Conservation (phyloP, 2,888 invertebrate species). For the Lomographa bimaculata region DNA sequence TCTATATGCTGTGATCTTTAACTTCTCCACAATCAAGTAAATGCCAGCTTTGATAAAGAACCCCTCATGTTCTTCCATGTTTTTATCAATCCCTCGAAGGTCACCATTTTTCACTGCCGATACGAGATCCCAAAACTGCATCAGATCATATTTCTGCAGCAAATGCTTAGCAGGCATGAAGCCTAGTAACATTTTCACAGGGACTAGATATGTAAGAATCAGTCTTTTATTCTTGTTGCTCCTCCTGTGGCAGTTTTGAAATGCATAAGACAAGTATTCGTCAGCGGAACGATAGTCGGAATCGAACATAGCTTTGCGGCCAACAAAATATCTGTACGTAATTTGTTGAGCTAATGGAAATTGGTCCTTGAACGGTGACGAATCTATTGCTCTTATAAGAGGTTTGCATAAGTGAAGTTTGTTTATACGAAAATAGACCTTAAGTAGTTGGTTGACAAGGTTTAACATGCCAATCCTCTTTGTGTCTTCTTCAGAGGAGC, state of each 20-base stretch:
- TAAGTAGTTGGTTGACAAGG: slow-evolving; percentile 98
- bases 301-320: slow-evolving; percentile 99
- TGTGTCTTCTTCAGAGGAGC: slow-evolving; percentile 94
- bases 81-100: slow-evolving; percentile 90
- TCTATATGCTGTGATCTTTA: slow-evolving; percentile 96
- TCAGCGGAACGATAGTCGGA: slow-evolving; percentile 97
- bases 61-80: slow-evolving; percentile 92
- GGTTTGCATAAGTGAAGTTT: slow-evolving; percentile 96
- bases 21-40: slow-evolving; percentile 97
- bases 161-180: slow-evolving; percentile 94
- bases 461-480: slow-evolving; percentile 98
- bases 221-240: slow-evolving; percentile 94
- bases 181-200: slow-evolving; percentile 98
- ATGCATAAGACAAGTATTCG: slow-evolving; percentile 95
- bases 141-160: slow-evolving; percentile 94
- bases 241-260: slow-evolving; percentile 92
- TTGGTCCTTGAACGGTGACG: slow-evolving; percentile 93
- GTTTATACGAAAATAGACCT: slow-evolving; percentile 96
- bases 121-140: slow-evolving; percentile 95
- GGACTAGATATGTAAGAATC: slow-evolving; percentile 97
- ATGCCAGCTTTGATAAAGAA: slow-evolving; percentile 99
- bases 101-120: slow-evolving; percentile 96
- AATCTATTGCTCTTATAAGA: slow-evolving; percentile 97
- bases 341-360: slow-evolving; percentile 97
- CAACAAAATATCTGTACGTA: slow-evolving; percentile 98